Base-by-base conservation (phyloP, 2,113 vertebrate genomes). In the Periophthalmus modestus region DNA sequence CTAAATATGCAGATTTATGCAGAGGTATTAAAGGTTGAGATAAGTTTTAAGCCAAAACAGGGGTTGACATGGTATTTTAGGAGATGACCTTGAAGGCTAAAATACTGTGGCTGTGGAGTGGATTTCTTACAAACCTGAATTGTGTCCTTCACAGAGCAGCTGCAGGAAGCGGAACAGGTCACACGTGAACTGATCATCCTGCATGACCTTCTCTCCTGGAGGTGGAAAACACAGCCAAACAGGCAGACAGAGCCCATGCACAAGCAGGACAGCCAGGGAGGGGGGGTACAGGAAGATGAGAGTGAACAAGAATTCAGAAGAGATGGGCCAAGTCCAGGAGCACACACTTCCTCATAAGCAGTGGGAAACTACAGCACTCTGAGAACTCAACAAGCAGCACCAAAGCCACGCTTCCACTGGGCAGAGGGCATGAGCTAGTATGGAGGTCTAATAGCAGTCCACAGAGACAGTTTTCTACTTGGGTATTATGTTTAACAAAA, bases 91-190 rank as follows among this genome's bases (percentile, higher is more conserved):
- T 57, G 54, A 23, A 24, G 1, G 1, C 58, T 34, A 52, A 21
- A 55, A 55, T 10, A 62, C 6, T 43, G 18, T n/a, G 28, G 16
- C 24, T 39, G 19, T 19, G 9, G 19, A 39, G n/a, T n/a, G 11
- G 19, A 39, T 24, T 54, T 11, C 36, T 71, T 82, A 95, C 62
- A 82, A 85, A 98, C 97, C 97, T 93, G 97, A 97, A 83, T 94
- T 98, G 89, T 98, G 97, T 78, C 97, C 97, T 93, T 98, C 97
- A 88, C 96, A 98, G 4, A 98, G 95, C 83, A 98, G 93, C 3
- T 98, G 96, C 67, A 98, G 95, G 93, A 98, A 98, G 79, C 96
- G 95, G 93, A 98, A 98, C 88, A 98, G 96, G 91, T 98, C 97
- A 92, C 96, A 97, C 77, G 96, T 98, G 82, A 98, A 98, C 85